Conservation (phyloP, 2,113 vertebrate genomes). For the Lates calcarifer region DNA sequence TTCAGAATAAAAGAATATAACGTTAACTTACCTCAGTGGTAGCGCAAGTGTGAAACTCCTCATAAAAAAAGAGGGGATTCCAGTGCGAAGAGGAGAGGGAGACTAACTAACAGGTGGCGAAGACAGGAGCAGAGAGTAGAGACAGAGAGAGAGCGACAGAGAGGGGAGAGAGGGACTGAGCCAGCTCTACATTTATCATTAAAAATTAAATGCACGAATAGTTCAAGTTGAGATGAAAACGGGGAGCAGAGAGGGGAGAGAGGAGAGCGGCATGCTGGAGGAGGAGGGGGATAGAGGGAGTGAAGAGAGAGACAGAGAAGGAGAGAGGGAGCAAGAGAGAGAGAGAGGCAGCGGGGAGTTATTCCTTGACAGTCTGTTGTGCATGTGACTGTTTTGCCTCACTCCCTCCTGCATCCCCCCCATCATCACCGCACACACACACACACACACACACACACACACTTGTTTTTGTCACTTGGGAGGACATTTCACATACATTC, state of each 20-base stretch:
- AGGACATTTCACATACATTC: slow-evolving; percentile 21
- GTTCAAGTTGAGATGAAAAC: slow-evolving; percentile 74
- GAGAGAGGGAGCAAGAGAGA: slow-evolving; percentile 34
- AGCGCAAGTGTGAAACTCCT: slow-evolving; percentile 76
- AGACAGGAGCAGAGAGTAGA: slow-evolving; percentile 59
- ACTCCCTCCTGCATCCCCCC: slow-evolving; percentile 41
- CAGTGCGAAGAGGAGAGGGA: slow-evolving; percentile 61
- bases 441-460: slow-evolving; percentile 40
- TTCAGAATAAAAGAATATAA: slow-evolving; percentile 30
- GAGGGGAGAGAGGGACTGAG: slow-evolving; percentile 3
- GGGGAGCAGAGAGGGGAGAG: slow-evolving; percentile 55
- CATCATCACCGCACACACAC: slow-evolving; percentile 18
- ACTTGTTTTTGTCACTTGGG: slow-evolving; percentile 33
- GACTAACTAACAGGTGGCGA: slow-evolving; percentile 83
- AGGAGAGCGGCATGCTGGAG: slow-evolving; percentile 49
- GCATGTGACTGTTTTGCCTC: slow-evolving; percentile 65
- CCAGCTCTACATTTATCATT: slow-evolving; percentile 55
- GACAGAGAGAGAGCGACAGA: slow-evolving; percentile 42
- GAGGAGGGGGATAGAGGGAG: slow-evolving; percentile 42
- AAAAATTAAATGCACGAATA: slow-evolving; percentile 67
- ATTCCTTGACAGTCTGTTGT: slow-evolving; percentile 77
- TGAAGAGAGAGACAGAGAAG: slow-evolving; percentile 26
- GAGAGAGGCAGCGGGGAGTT: slow-evolving; percentile 56
- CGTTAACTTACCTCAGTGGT: slow-evolving; percentile 73
- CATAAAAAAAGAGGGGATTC: slow-evolving; percentile 77